Percentiles rank a stretch among this genome's conserved stretches.
These are phyloP conservation scores for Telmatochromis bifrenatus DNA, from an alignment of 2,113 vertebrate species.

Conservation along the genomic window DNA sequence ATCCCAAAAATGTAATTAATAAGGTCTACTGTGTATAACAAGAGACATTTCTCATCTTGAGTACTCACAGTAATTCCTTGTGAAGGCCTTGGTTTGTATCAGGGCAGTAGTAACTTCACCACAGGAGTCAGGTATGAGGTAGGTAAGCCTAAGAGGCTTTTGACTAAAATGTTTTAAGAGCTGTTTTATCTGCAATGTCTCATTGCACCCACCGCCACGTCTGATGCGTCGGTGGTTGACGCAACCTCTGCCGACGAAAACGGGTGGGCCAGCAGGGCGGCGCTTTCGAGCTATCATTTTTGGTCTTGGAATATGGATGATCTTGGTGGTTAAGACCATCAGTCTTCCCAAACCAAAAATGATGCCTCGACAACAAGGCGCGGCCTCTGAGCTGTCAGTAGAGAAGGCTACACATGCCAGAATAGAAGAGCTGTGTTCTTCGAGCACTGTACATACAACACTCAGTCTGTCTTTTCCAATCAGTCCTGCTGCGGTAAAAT, in stretches of 20 bases:
- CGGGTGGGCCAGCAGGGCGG: too few relatives aligned
- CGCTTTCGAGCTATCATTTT: background rate
- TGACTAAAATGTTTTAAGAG: background rate
- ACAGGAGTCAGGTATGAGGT: slow-evolving; percentile 24
- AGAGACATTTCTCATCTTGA: background rate
- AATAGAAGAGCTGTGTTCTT: background rate
- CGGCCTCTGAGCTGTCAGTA: background rate
- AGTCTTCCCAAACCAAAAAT: background rate
- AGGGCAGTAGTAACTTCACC: slow-evolving; percentile 9
- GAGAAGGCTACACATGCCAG: background rate
- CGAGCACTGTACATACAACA: accelerated
- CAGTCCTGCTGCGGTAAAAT: background rate
- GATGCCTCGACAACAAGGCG: background rate
- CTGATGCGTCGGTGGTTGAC: too few relatives aligned
- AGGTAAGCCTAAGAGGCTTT: background rate
- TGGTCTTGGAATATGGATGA: background rate
- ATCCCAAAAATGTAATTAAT: background rate
- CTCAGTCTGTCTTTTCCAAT: background rate
- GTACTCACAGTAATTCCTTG: background rate
- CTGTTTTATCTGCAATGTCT: background rate
- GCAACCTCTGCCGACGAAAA: too few relatives aligned
- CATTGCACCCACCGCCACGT: too few relatives aligned
- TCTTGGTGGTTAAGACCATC: background rate
- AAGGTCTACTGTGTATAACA: background rate
- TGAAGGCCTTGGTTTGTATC: background rate